Conservation (phyloP, 2,888 invertebrate genomes). For the Drosophila emarginata region DNA sequence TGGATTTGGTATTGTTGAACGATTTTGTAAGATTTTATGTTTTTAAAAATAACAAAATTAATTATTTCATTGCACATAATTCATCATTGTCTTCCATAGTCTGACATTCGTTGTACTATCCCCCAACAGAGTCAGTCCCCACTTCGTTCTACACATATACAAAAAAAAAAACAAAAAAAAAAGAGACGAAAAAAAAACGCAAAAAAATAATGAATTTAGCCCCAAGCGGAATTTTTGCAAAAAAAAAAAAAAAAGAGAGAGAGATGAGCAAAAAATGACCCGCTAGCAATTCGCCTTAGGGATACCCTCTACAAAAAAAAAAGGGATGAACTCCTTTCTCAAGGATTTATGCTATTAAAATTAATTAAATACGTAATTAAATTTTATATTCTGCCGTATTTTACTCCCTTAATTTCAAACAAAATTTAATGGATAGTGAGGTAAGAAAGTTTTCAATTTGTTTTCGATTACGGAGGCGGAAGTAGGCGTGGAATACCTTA, state of each 20-base stretch:
- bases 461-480: too few species aligned
- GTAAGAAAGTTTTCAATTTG: too few species aligned
- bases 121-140: slow-evolving; percentile 43
- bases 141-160: slow-evolving; percentile 13
- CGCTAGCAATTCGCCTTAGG: background rate
- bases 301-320: background rate
- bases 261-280: slow-evolving; percentile 40
- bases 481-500: too few species aligned
- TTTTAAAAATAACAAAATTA: slow-evolving; percentile 38
- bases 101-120: slow-evolving; percentile 70
- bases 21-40: slow-evolving; percentile 67
- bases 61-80: slow-evolving; percentile 51
- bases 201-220: slow-evolving; percentile 72
- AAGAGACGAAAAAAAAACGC: slow-evolving; percentile 23
- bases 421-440: too few species aligned
- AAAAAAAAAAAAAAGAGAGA: slow-evolving; percentile 39
- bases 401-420: too few species aligned
- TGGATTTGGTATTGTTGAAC: slow-evolving; percentile 47
- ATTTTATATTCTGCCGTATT: background rate
- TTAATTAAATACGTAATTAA: too few species aligned
- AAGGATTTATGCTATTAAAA: background rate
- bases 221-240: slow-evolving; percentile 65
- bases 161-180: slow-evolving; percentile 2
- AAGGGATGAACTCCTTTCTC: background rate
- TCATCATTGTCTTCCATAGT: slow-evolving; percentile 70